Evolutionary conservation across 2,888 invertebrate genomes (phyloP), one percentile per base, ranked within the genome.

Genomic region (Bugula neritina): DNA sequence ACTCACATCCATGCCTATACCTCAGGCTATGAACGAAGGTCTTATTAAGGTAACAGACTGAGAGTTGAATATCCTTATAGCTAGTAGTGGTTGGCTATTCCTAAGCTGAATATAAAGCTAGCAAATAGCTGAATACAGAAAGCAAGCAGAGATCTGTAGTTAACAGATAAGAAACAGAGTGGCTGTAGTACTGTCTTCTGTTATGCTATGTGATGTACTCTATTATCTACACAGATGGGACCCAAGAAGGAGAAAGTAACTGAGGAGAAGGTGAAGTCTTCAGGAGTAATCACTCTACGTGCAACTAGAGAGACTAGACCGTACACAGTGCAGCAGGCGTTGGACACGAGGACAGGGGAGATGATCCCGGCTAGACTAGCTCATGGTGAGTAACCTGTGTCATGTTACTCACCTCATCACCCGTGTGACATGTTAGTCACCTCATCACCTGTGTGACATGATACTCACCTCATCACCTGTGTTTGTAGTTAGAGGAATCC

Each of bases 201-300:
- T n/a, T n/a, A n/a, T n/a, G n/a, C n/a, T n/a, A n/a, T n/a, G n/a
- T n/a, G n/a, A n/a, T n/a, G n/a, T n/a, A n/a, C n/a, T n/a, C n/a
- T n/a, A n/a, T n/a, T n/a, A n/a, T n/a, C n/a, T 25, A 10, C 23
- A n/a, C 70, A 70, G 70, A 70, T 70, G 70, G 70, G 70, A 25
- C 70, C 70, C 13, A 70, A 70, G 23, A 5, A 43, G 23, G 70
- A 70, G 69, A 76, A 75, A 73, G 80, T 78, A 72, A 77, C 80
- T 23, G 73, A 77, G n/a, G 82, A 83, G 72, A 81, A 82, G 75
- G 78, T 78, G 54, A 78, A 81, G 2, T 80, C 82, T 0, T 78
- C 80, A 70, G 83, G 83, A 10, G 76, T 83, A 25, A 79, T 83
- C 54, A 82, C 82, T 17, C 78, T 83, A n/a, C 81, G 81, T 74